These are phyloP conservation scores for Forficula auricularia DNA, from an alignment of 1,140 invertebrate genomes.

Conservation along the genomic window DNA sequence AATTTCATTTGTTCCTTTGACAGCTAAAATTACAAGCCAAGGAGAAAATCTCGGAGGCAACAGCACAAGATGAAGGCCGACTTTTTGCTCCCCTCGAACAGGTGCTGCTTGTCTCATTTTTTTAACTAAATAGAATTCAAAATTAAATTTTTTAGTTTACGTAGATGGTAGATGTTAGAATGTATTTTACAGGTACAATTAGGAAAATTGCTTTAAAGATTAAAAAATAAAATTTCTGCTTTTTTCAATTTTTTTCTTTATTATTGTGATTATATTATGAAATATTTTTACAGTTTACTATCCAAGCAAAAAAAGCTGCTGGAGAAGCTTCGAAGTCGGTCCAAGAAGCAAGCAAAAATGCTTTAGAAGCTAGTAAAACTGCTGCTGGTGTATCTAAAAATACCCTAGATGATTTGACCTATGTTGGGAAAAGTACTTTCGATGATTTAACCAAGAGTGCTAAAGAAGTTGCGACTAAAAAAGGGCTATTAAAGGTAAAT, in stretches of 20 bases:
- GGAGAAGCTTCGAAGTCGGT: conserved; percentile 67
- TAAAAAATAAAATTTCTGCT: too few species aligned
- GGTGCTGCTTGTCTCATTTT: conserved; percentile 26
- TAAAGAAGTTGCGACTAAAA: conserved; percentile 68
- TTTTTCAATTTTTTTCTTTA: conserved; percentile 4
- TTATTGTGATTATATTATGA: neutral
- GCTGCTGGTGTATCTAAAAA: conserved; percentile 74
- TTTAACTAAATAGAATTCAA: too few species aligned
- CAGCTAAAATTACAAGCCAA: conserved; percentile 43
- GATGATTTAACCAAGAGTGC: conserved; percentile 82
- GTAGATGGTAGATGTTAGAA: too few species aligned
- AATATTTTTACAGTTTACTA: conserved; percentile 42
- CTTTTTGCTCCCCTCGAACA: conserved; percentile 56
- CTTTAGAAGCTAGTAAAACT: conserved; percentile 69
- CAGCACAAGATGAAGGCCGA: conserved; percentile 35
- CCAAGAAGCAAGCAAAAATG: conserved; percentile 63
- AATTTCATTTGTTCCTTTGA: neutral
- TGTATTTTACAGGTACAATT: too few species aligned
- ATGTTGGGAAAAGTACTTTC: conserved; percentile 68
- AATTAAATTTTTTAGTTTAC: too few species aligned
- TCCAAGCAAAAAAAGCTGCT: conserved; percentile 74
- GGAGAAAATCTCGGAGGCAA: conserved; percentile 44
- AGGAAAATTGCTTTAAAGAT: too few species aligned
- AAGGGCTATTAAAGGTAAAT: conserved; percentile 59
- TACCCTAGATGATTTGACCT: conserved; percentile 69